Evolutionary conservation across 1,140 invertebrate genomes (phyloP), one percentile per base, ranked within the genome.

Genomic region (Pinna nobilis): DNA sequence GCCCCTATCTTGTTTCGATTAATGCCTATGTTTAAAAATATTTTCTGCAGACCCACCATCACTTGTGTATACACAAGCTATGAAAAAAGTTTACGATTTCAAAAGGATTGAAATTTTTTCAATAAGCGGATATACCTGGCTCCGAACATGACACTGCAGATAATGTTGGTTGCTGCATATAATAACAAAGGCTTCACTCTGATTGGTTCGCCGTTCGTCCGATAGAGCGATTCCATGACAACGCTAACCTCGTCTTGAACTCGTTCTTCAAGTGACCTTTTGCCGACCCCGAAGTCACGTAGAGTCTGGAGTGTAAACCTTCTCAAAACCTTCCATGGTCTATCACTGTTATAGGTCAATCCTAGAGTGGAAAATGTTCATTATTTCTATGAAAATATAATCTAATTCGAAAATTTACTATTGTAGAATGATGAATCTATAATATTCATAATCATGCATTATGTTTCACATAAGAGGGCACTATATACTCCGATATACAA

Each of bases 291-390:
- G 77, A 99, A 96, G 79, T 94, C 93, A 35, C 96, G 91, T 2
- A 98, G 90, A 67, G 95, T 94, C 73, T 95, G 93, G 80, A 98
- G 95, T 15, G 98, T 91, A 90, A 98, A 98, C 72, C 93, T 92
- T 63, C 97, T 91, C 86, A 84, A 65, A 2, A 66, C 70, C 41
- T 83, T 79, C 82, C 83, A 83, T 37, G 67, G 53, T 5, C 66
- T 33, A 5, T 80, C 82, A 57, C 79, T 81, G 65, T 81, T 81
- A 65, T 81, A 81, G 18, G 79, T 81, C 44, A 81, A 64, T 11
- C 79, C 79, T 81, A 23, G 5, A 60, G 35, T 51, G 30, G 4
- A 20, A 66, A 41, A 57, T 32, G 32, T 53, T 20, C n/a, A n/a
- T n/a, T n/a, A n/a, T n/a, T n/a, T n/a, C n/a, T n/a, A n/a, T n/a